A percentile compares a stretch with the other conserved stretches of the same genome.
Conservation (phyloP, 2,888 invertebrate species). For the Hymenopus coronatus region DNA sequence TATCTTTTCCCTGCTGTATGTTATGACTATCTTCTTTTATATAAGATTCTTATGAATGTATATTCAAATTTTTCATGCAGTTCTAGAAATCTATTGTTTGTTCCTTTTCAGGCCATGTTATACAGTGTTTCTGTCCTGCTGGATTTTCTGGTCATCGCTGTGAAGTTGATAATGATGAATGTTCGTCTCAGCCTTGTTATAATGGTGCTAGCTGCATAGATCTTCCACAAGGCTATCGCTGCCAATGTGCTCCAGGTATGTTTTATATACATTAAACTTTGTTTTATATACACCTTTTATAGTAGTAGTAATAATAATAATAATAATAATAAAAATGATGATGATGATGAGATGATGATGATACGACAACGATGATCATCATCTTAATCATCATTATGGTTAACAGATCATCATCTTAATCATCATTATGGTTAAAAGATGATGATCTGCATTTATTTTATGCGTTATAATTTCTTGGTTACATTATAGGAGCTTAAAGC, state of each 20-base stretch:
- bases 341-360: too few species aligned
- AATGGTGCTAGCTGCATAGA: slow-evolving; percentile 92
- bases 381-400: too few species aligned
- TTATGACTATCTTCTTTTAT: too few species aligned
- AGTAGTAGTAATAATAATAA: not conserved
- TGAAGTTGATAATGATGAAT: slow-evolving; percentile 93
- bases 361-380: too few species aligned
- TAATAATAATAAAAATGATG: too few species aligned
- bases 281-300: not conserved
- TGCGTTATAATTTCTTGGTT: not conserved
- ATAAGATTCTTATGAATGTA: too few species aligned
- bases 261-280: not conserved
- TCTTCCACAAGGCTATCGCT: slow-evolving; percentile 86
- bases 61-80: too few species aligned
- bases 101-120: slow-evolving; percentile 60
- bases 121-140: slow-evolving; percentile 91
- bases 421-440: too few species aligned
- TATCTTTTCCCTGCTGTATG: too few species aligned
- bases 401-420: too few species aligned
- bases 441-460: not conserved
- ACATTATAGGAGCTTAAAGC: not conserved
- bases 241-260: slow-evolving; percentile 72
- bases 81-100: not conserved
- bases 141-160: slow-evolving; percentile 91
- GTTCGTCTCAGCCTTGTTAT: slow-evolving; percentile 89